Evolutionary conservation across 1,140 invertebrate genomes (phyloP), one percentile per base, ranked within the genome.

Genomic region (Musca domestica): DNA sequence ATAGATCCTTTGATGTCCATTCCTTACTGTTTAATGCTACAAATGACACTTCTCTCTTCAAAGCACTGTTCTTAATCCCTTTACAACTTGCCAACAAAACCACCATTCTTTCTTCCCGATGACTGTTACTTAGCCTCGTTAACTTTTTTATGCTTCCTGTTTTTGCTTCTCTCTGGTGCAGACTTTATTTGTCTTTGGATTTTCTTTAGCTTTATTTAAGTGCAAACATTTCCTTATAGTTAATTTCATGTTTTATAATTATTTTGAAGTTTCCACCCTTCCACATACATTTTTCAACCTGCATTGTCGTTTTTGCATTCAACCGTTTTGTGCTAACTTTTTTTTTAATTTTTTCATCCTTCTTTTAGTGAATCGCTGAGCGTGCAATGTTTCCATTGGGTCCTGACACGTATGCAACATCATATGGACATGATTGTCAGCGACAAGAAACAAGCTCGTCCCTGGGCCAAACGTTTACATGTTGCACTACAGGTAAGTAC

Each of bases 341-440:
- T 63, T 47, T 68, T 68, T 20, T 19, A 51, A 19, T 71, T 73
- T 70, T 68, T 72, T 74, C 70, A 56, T 48, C 56, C 72, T 74
- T 69, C 70, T 81, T 85, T 71, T 80, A 95, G 91, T 81, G 94
- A 96, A 86, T 95, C 94, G 9, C 88, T 97, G 86, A 91, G 91
- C n/a, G 89, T 94, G 0, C 88, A 91, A 67, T 89, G 90, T 69
- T 98, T 98, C 82, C 95, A 98, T 82, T 94, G 94, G 80, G 90
- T 98, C 5, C 95, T 98, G 84, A 92, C 92, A 72, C 90, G 95
- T 83, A 88, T 98, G 84, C 92, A 95, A 75, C 89, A 89, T 70
- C 96, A 93, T 81, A 90, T 91, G 76, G 95, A 97, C 76, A 92
- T 92, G 88, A 92, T 96, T 76, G 68, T 76, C 73, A 87, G 88